These are phyloP conservation scores for Hypanus sabinus DNA, from an alignment of 2,113 vertebrate species.

Conservation along the genomic window DNA sequence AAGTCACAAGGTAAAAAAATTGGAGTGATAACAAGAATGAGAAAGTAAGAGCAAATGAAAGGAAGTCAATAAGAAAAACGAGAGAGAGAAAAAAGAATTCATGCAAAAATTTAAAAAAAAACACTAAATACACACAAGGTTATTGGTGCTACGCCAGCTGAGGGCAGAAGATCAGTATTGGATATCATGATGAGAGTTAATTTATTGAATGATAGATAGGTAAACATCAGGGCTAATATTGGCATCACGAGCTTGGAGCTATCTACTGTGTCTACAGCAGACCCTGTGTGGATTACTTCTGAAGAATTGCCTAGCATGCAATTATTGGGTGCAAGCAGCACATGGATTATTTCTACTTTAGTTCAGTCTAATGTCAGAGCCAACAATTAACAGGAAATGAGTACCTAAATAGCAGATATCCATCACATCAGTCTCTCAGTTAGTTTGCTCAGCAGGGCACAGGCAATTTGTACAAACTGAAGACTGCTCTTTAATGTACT, in stretches of 20 bases:
- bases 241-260: neutral
- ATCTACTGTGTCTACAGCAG: neutral
- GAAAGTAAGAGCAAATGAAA: neutral
- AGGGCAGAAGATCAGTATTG: neutral
- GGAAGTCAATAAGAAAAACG: neutral
- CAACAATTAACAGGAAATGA: constrained; percentile 32
- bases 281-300: neutral
- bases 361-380: constrained; percentile 27
- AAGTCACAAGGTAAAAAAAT: neutral
- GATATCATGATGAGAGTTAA: neutral
- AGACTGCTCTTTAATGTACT: neutral
- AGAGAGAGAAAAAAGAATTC: neutral
- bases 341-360: neutral
- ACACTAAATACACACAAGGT: neutral
- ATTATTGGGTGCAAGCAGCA: neutral
- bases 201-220: no score
- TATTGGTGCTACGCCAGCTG: neutral
- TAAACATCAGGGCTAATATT: neutral
- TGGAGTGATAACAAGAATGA: neutral
- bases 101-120: neutral
- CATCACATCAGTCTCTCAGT: neutral
- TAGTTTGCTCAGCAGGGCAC: constrained; percentile 26
- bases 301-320: neutral
- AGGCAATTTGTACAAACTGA: constrained; percentile 21
- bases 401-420: constrained; percentile 11